Evolutionary conservation across 2,113 vertebrate genomes (phyloP).

Genomic region (Prochilodus magdalenae): DNA sequence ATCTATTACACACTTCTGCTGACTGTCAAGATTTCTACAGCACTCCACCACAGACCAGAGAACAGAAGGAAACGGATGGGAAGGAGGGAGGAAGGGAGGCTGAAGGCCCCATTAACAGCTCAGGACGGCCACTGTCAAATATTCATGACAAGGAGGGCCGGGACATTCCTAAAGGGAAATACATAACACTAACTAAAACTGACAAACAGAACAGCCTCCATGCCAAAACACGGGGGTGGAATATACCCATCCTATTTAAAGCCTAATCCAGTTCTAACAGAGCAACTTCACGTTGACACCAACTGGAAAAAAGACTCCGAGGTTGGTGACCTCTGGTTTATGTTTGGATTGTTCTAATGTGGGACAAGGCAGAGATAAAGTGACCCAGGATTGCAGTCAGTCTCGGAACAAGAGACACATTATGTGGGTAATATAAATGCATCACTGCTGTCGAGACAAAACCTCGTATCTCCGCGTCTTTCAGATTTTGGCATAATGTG

Average conservation of each 20-base stretch:
- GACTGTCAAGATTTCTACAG: constrained; percentile 57
- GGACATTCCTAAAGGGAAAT: constrained; percentile 8
- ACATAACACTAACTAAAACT: background rate
- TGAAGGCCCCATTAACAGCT: background rate
- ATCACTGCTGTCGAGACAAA: no score
- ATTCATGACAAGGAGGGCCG: background rate
- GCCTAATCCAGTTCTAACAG: background rate
- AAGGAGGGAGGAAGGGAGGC: background rate
- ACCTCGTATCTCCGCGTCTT: no score
- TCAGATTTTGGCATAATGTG: no score
- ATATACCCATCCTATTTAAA: background rate
- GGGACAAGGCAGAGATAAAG: background rate
- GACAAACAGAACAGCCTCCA: background rate
- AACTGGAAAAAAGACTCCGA: background rate
- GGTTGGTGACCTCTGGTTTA: background rate
- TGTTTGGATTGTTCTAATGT: background rate
- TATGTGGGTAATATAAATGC: no score
- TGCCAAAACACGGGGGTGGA: background rate
- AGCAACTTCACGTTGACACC: background rate
- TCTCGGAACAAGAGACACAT: no score
- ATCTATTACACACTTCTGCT: constrained; percentile 64
- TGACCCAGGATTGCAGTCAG: background rate
- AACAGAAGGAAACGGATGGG: background rate
- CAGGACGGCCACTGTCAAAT: background rate
- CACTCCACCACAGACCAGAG: background rate